Base-by-base conservation (phyloP, 2,888 invertebrate species). In the Stenoptilia bipunctidactyla region DNA sequence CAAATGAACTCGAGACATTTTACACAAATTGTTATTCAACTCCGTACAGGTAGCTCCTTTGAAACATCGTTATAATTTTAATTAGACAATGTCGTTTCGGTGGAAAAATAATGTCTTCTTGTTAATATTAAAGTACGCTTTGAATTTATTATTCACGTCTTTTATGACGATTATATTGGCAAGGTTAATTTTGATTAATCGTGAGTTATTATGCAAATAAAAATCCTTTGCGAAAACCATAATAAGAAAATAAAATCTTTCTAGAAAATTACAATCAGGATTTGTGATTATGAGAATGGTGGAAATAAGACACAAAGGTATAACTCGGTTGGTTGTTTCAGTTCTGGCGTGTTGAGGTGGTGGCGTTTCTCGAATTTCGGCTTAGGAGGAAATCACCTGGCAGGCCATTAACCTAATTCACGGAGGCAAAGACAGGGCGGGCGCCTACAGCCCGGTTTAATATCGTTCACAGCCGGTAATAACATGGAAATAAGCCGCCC, bases 331-430 rank as follows among this genome's bases (percentile, higher is more conserved):
- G 59, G 65, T 59, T 66, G 55, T 72, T 69, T 58, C 59, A 66
- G 66, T 65, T 70, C 66, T 72, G 66, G 72, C 69, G 75, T 75
- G 75, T 65, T 60, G 61, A 65, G 71, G 66, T 63, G 60, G 63
- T 58, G 63, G 66, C 63, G 66, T 65, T 66, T 70, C 67, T 70
- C 69, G 65, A 74, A 76, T 76, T 67, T 72, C 65, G 65, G 67
- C 71, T 80, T 65, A 74, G 74, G 68, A 80, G 75, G 77, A 82
- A 83, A 79, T 82, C 79, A 80, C 79, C 82, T 77, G 77, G 76
- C 79, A 79, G 72, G 70, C 83, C 77, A 84, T 83, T 82, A 84
- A 83, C 83, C 83, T 79, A 83, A 83, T 83, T 83, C 77, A 77
- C 73, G 73, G 76, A 72, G 69, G 72, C 74, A 74, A 77, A 79